phyloP scores from a whole-genome alignment of 2,113 vertebrate species.

The Suricata suricatta region DNA sequence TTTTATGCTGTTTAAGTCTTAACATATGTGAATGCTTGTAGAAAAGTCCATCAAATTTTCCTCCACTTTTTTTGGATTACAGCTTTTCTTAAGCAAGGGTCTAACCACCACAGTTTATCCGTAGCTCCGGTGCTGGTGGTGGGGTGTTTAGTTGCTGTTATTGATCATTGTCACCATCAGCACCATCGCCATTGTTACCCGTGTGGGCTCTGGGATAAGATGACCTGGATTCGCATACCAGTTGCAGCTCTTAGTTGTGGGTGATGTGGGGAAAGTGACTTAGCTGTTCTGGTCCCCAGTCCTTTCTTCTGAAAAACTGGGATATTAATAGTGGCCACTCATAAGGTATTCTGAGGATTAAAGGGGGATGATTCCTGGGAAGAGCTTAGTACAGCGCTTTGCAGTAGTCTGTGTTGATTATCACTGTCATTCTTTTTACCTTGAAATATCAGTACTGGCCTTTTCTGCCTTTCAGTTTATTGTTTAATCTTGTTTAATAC shows the following conservation, averaged over 20 bases:
- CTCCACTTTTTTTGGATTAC: background rate
- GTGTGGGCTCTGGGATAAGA: background rate
- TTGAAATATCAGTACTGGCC: background rate
- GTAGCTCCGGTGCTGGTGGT: background rate
- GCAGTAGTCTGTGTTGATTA: background rate
- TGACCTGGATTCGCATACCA: background rate
- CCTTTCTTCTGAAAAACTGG: constrained; percentile 21
- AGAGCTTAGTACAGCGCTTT: background rate
- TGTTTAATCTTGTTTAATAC: background rate
- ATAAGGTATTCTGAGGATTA: background rate
- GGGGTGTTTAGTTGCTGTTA: background rate
- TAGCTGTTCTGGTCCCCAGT: background rate
- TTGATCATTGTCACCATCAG: background rate
- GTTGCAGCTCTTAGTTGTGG: background rate
- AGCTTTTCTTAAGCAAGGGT: background rate
- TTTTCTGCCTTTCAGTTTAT: background rate
- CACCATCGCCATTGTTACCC: background rate
- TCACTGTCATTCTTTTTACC: background rate
- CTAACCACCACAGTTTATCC: background rate
- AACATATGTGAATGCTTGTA: background rate
- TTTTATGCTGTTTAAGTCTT: constrained; percentile 34
- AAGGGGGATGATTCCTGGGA: background rate
- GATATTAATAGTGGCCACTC: background rate
- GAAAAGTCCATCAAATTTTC: background rate
- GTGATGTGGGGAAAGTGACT: background rate